Percentiles rank a stretch among this genome's conserved stretches.
phyloP scores from a whole-genome alignment of 2,113 vertebrate genomes.

The Myanophis thanlyinensis region DNA sequence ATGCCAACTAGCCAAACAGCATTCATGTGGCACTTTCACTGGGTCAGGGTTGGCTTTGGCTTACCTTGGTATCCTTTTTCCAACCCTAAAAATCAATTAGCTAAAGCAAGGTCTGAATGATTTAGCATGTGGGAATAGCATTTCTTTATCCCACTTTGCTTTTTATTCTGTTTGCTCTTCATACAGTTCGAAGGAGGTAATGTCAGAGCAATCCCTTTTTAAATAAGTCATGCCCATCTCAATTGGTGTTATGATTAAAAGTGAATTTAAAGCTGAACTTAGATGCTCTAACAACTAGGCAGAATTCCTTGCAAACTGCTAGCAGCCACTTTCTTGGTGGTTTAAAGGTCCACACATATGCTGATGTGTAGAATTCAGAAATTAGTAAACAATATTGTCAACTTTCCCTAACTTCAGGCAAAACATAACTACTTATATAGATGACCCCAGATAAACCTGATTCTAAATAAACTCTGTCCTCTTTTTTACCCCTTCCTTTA shows the following conservation, averaged over 20 bases:
- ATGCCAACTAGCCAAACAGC: conserved; percentile 44
- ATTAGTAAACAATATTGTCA: conserved; percentile 51
- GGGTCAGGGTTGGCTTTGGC: conserved; percentile 34
- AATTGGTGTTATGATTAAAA: neutral
- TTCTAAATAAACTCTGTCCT: conserved; percentile 21
- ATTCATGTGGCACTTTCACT: conserved; percentile 47
- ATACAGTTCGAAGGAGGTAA: neutral
- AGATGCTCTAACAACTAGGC: neutral
- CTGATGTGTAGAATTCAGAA: conserved; percentile 42
- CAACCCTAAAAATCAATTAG: conserved; percentile 1
- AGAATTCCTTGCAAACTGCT: neutral
- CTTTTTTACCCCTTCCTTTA: conserved; percentile 29
- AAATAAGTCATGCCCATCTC: neutral
- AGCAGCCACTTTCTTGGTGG: neutral
- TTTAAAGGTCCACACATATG: accelerated
- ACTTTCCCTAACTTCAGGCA: conserved; percentile 48
- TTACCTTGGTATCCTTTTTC: conserved; percentile 22
- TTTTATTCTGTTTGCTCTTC: neutral
- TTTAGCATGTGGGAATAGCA: neutral
- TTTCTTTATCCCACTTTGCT: neutral
- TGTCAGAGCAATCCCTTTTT: neutral
- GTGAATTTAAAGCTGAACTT: neutral
- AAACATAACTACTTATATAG: conserved; percentile 3
- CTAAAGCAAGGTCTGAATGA: neutral
- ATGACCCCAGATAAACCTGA: conserved; percentile 43